Evolutionary conservation across 2,888 invertebrate genomes (phyloP).

Genomic region (Saturnia japonica): DNA sequence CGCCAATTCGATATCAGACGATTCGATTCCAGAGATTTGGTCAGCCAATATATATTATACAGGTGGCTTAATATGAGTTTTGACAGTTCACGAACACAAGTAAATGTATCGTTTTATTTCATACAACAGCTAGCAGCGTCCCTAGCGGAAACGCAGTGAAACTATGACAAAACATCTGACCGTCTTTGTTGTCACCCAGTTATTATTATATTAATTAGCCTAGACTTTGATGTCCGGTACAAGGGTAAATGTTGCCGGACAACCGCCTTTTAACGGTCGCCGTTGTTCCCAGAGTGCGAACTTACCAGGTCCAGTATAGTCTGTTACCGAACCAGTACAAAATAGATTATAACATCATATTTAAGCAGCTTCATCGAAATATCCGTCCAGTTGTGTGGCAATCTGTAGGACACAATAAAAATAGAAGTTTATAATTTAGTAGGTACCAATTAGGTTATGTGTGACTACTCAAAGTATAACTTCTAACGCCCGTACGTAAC

Average conservation of each 20-base stretch:
- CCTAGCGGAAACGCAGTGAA: no score
- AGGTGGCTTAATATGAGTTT: neutral
- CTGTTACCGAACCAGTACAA: conserved; percentile 8
- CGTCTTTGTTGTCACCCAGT: no score
- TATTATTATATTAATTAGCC: no score
- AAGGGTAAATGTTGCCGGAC: neutral
- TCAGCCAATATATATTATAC: neutral
- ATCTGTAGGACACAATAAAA: conserved; percentile 71
- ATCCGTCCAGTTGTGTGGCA: conserved; percentile 90
- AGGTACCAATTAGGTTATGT: no score
- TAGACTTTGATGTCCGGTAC: no score
- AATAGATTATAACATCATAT: conserved; percentile 24
- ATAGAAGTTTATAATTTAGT: no score
- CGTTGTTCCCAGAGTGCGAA: neutral
- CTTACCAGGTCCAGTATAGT: neutral
- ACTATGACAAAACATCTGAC: no score
- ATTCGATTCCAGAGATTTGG: neutral
- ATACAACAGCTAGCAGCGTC: neutral
- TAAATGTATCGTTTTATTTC: neutral
- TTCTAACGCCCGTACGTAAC: no score
- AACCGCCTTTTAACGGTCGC: neutral
- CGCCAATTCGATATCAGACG: neutral
- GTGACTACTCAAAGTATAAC: no score
- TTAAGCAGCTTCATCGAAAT: conserved; percentile 94
- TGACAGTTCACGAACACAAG: neutral